Conservation (phyloP, 2,113 vertebrate genomes). For the Petrocephalus zakoni region DNA sequence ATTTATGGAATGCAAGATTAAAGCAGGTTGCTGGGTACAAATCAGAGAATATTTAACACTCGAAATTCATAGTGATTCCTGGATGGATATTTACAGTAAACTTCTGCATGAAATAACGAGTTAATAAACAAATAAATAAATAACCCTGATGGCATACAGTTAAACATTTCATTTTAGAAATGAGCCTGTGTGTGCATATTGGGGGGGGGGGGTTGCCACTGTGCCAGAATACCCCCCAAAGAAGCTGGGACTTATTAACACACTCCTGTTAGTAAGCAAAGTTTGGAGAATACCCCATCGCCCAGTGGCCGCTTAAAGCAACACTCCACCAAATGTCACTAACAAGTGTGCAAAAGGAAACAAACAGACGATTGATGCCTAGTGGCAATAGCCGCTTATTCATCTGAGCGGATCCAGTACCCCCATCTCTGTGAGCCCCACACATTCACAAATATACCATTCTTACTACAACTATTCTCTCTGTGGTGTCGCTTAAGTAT, state of each 20-base stretch:
- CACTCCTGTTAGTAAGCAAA: conserved; percentile 10
- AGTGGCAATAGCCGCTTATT: not conserved
- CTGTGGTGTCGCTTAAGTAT: not conserved
- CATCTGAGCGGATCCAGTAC: not conserved
- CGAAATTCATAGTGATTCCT: not conserved
- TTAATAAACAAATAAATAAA: not conserved
- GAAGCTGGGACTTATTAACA: not conserved
- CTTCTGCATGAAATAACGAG: not conserved
- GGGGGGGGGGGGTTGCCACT: conserved; percentile 18
- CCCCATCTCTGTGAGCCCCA: not conserved
- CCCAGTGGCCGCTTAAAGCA: not conserved
- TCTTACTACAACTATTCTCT: not conserved
- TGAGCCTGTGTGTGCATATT: conserved; percentile 40
- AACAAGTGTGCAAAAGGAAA: not conserved
- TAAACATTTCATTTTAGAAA: conserved; percentile 33
- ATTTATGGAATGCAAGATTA: not conserved
- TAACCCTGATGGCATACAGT: conserved; percentile 21
- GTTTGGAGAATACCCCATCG: not conserved
- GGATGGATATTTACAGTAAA: not conserved
- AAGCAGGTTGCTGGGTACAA: not conserved
- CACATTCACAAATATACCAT: not conserved
- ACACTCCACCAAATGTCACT: not conserved
- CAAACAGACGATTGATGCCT: not conserved
- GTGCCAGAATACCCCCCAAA: conserved; percentile 36
- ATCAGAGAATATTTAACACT: not conserved